Conservation (phyloP, 2,113 vertebrate species). For the Cathartes aura region DNA sequence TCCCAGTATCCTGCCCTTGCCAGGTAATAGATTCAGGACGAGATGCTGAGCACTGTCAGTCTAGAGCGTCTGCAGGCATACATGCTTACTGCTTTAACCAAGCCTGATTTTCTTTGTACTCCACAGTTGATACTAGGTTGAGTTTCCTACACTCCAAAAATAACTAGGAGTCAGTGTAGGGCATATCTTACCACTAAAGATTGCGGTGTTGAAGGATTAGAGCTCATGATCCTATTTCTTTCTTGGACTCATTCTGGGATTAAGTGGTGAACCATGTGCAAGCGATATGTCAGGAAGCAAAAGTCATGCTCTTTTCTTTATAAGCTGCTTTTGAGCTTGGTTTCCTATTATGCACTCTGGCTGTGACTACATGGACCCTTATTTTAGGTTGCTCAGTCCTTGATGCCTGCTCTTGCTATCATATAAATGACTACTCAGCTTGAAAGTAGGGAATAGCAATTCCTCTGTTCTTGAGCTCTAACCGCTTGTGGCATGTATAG, state of each 20-base stretch:
- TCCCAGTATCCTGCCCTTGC: not conserved
- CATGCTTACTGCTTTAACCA: not conserved
- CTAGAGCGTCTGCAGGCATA: not conserved
- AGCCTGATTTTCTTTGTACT: not conserved
- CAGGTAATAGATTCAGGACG: not conserved
- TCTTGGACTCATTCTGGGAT: not conserved
- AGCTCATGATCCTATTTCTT: not conserved
- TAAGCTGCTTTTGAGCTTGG: not conserved
- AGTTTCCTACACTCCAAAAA: not conserved
- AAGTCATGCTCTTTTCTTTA: not conserved
- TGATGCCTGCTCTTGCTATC: not conserved
- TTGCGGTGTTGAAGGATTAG: not conserved
- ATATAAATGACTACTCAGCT: not conserved
- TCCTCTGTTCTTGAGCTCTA: not conserved
- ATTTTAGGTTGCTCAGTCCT: not conserved
- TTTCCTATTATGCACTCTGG: not conserved
- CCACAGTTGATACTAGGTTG: not conserved
- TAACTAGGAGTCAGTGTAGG: not conserved
- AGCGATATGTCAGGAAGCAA: not conserved
- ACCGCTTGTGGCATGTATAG: not conserved
- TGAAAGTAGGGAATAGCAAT: not conserved
- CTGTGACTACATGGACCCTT: not conserved
- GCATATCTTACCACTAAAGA: not conserved
- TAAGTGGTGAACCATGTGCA: not conserved
- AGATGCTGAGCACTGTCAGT: not conserved